Evolutionary conservation across 1,140 invertebrate genomes (phyloP).

Genomic region (Drosophila rhopaloa): DNA sequence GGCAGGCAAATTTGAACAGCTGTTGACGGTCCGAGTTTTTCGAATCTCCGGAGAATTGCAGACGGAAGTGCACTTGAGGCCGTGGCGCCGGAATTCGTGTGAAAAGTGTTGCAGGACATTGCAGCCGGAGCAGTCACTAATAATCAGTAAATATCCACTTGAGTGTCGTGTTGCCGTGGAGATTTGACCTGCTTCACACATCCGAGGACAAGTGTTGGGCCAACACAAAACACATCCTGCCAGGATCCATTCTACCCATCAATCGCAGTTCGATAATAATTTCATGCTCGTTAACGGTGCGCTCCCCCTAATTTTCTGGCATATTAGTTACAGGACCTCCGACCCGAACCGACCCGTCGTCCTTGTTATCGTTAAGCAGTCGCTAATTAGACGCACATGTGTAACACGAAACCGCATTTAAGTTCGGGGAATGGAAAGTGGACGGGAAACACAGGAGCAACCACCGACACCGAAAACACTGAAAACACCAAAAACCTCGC

Average conservation of each 20-base stretch:
- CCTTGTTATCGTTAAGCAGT: slow-evolving; percentile 75
- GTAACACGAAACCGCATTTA: slow-evolving; percentile 81
- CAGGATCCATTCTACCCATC: slow-evolving; percentile 45
- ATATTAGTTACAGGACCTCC: slow-evolving; percentile 70
- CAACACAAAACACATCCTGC: slow-evolving; percentile 40
- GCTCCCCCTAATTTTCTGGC: slow-evolving; percentile 40
- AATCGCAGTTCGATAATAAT: slow-evolving; percentile 82
- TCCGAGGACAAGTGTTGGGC: slow-evolving; percentile 62
- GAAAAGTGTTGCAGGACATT: slow-evolving; percentile 46
- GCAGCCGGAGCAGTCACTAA: no score
- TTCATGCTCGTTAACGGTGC: slow-evolving; percentile 73
- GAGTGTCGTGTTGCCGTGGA: neutral
- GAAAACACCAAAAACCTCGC: slow-evolving; percentile 7
- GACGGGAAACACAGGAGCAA: slow-evolving; percentile 25
- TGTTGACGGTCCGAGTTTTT: slow-evolving; percentile 6
- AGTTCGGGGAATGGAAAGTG: slow-evolving; percentile 29
- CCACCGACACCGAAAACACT: slow-evolving; percentile 25
- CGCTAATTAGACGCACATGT: slow-evolving; percentile 83
- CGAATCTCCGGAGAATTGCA: slow-evolving; percentile 16
- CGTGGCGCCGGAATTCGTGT: slow-evolving; percentile 71
- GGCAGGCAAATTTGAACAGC: slow-evolving; percentile 6
- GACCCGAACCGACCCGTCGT: neutral
- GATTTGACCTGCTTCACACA: slow-evolving; percentile 30
- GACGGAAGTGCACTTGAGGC: slow-evolving; percentile 70
- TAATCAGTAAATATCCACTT: neutral